Conservation (phyloP, 2,797 vertebrate species). For the Gadopsis bispinosus region DNA sequence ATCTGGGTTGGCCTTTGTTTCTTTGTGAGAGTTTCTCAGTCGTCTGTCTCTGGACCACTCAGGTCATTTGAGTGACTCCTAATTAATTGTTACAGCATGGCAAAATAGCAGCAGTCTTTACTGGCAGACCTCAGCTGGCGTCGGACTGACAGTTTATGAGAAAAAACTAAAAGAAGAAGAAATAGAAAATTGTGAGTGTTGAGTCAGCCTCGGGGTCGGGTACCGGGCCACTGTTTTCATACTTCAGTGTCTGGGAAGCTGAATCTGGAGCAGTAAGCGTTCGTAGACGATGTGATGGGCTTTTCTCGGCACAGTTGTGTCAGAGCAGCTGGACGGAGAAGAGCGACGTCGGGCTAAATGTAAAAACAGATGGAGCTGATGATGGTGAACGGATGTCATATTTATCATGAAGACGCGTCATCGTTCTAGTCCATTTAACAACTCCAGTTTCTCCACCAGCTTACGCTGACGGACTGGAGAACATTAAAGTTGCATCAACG, state of each 20-base stretch:
- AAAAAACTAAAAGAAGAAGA: conserved; percentile 19
- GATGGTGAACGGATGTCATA: conserved; percentile 30
- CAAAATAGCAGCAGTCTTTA: conserved; percentile 36
- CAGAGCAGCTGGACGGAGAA: conserved; percentile 43
- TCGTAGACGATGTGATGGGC: conserved; percentile 62
- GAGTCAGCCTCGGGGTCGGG: conserved; percentile 48
- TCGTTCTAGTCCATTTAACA: conserved; percentile 19
- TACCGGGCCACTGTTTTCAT: conserved; percentile 67
- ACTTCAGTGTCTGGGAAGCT: conserved; percentile 71
- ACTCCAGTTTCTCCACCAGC: not conserved
- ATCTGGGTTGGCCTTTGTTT: conserved; percentile 26
- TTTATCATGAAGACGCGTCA: conserved; percentile 51
- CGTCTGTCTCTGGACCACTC: conserved; percentile 45
- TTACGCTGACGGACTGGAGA: conserved; percentile 17
- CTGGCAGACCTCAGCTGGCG: conserved; percentile 45
- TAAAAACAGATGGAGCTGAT: conserved; percentile 74
- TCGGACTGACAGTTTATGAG: conserved; percentile 60
- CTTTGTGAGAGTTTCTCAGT: conserved; percentile 46
- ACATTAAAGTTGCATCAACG: conserved; percentile 30
- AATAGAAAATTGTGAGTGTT: conserved; percentile 11
- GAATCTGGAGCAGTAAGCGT: conserved; percentile 68
- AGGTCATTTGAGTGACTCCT: conserved; percentile 70
- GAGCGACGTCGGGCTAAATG: conserved; percentile 42
- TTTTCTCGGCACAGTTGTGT: conserved; percentile 64
- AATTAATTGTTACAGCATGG: conserved; percentile 75